Conservation (phyloP, 2,113 vertebrate species). For the Saguinus imperator region DNA sequence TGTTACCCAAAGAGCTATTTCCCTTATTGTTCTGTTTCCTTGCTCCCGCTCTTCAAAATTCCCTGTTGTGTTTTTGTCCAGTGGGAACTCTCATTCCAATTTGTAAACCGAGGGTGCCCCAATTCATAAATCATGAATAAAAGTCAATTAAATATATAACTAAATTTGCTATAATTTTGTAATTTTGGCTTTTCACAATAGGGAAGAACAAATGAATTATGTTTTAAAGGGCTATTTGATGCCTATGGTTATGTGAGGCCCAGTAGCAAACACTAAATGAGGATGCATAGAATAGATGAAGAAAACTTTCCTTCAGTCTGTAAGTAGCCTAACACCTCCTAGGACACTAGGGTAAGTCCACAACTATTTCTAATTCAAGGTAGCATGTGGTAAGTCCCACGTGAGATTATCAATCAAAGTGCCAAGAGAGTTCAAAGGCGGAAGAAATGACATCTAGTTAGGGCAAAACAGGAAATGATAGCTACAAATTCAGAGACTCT, state of each 20-base stretch:
- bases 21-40: background rate
- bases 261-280: background rate
- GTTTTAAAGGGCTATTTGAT: background rate
- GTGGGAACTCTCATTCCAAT: background rate
- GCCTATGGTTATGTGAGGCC: background rate
- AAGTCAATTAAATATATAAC: background rate
- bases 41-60: background rate
- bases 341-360: background rate
- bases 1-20: background rate
- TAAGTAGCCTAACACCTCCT: background rate
- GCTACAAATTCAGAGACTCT: background rate
- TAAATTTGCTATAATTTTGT: background rate
- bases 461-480: background rate
- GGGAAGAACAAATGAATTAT: conserved; percentile 2
- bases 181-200: background rate
- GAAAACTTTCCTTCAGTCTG: background rate
- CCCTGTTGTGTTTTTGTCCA: background rate
- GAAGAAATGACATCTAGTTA: background rate
- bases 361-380: conserved; percentile 11
- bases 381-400: background rate
- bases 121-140: background rate
- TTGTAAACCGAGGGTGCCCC: background rate
- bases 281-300: background rate
- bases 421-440: background rate
- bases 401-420: background rate